Conservation (phyloP, 2,113 vertebrate genomes). For the Diadophis punctatus region DNA sequence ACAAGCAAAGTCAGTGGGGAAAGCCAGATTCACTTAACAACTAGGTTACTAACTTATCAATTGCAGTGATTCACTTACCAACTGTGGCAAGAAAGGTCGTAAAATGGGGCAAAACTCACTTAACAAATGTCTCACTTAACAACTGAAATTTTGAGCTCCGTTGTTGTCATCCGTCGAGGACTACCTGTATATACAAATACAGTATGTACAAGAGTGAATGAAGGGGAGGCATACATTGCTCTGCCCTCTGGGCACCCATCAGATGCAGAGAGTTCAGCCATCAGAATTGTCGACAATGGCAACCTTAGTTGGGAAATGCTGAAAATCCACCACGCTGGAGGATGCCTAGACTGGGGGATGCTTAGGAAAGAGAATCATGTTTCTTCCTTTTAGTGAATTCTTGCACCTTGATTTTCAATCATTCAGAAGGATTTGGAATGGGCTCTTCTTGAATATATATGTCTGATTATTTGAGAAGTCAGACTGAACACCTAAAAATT, state of each 20-base stretch:
- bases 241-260: not conserved
- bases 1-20: too few relatives aligned
- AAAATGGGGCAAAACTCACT: too few relatives aligned
- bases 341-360: not conserved
- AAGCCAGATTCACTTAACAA: too few relatives aligned
- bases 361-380: not conserved
- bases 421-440: not conserved
- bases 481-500: not conserved
- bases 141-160: too few relatives aligned
- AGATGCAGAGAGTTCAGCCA: not conserved
- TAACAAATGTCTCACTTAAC: too few relatives aligned
- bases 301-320: not conserved
- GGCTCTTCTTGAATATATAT: conserved; percentile 20
- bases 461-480: not conserved
- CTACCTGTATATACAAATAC: not conserved
- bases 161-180: too few relatives aligned
- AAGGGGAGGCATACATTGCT: not conserved
- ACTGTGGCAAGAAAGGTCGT: too few relatives aligned
- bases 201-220: not conserved
- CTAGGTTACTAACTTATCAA: too few relatives aligned
- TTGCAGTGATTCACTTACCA: too few relatives aligned
- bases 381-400: not conserved
- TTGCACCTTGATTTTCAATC: not conserved
- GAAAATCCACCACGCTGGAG: not conserved
- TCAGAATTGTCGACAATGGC: not conserved